Evolutionary conservation across 2,113 vertebrate species (phyloP).

Genomic region (Colinus virginianus): DNA sequence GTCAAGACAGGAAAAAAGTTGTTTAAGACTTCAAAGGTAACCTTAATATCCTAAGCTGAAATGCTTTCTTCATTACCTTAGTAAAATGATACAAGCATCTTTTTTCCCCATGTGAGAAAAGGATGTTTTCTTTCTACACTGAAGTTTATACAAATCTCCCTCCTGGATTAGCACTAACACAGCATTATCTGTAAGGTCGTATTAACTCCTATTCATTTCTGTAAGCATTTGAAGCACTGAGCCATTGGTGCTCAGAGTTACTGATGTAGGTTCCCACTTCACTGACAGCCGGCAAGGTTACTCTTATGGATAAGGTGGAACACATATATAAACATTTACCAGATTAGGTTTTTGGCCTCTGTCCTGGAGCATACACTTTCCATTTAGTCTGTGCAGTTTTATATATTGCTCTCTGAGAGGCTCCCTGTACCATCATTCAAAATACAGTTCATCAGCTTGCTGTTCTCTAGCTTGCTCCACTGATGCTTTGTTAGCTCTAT

Average conservation of each 20-base stretch:
- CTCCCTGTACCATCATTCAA: background rate
- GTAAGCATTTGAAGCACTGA: background rate
- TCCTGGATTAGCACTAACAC: background rate
- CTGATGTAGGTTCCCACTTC: background rate
- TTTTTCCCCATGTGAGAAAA: background rate
- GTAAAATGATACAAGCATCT: background rate
- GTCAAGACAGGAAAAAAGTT: background rate
- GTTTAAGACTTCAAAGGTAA: background rate
- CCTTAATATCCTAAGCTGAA: background rate
- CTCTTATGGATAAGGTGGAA: background rate
- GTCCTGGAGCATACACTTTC: background rate
- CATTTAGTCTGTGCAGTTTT: background rate
- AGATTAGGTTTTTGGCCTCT: background rate
- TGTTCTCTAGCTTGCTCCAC: background rate
- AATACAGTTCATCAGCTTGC: background rate
- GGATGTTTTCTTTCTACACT: background rate
- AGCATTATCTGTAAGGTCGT: fast-evolving
- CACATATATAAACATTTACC: background rate
- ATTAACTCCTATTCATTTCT: background rate
- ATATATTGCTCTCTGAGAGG: background rate
- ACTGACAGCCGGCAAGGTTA: background rate
- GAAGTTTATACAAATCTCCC: background rate
- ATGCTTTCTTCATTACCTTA: background rate
- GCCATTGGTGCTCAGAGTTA: background rate
- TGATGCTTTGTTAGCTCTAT: background rate